phyloP scores from a whole-genome alignment of 2,113 vertebrate species.

The Gnathonemus echidnorhynchus region DNA sequence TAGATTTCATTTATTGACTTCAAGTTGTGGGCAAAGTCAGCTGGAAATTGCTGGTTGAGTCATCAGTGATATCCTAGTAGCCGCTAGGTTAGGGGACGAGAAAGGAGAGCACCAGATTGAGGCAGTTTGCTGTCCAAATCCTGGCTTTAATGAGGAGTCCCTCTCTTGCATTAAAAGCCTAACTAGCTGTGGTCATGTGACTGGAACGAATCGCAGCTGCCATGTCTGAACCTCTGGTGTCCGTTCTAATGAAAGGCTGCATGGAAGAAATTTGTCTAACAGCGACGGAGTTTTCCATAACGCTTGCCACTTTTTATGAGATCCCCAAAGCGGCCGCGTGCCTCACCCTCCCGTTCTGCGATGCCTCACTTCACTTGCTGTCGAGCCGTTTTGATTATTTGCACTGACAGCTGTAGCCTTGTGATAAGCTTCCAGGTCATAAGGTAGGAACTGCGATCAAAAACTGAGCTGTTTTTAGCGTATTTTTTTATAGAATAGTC shows the following conservation, averaged over 20 bases:
- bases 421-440: slow-evolving; percentile 3
- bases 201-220: slow-evolving; percentile 12
- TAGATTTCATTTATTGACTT: background rate
- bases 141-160: background rate
- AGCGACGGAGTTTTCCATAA: slow-evolving; percentile 33
- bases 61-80: background rate
- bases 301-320: slow-evolving; percentile 40
- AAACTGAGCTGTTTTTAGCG: background rate
- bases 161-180: background rate
- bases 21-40: background rate
- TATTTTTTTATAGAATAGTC: background rate
- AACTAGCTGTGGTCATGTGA: slow-evolving; percentile 3
- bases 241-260: slow-evolving; percentile 39
- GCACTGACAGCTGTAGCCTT: background rate
- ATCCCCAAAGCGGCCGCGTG: slow-evolving; percentile 29
- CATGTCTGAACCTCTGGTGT: slow-evolving; percentile 21
- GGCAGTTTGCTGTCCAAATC: background rate
- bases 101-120: background rate
- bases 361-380: background rate
- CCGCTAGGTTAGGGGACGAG: background rate
- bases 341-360: background rate
- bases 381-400: background rate
- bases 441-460: background rate
- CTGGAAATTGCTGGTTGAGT: background rate
- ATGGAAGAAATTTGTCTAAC: slow-evolving; percentile 53